Conservation (phyloP, 2,113 vertebrate species). For the Tor tambroides region DNA sequence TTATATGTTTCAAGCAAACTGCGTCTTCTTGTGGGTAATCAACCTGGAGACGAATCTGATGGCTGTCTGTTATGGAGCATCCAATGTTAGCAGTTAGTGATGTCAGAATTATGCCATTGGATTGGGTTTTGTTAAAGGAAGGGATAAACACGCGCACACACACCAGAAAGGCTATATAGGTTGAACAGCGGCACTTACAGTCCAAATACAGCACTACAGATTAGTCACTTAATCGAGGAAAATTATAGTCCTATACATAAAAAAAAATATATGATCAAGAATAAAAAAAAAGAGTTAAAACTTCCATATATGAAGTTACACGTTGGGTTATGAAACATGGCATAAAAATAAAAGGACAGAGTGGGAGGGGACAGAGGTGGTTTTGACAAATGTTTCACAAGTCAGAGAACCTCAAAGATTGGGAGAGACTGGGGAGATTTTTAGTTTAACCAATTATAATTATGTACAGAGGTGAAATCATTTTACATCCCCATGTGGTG, state of each 20-base stretch:
- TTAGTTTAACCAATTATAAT: too few species aligned
- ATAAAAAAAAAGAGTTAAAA: too few species aligned
- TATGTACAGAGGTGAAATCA: too few species aligned
- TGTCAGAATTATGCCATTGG: not conserved
- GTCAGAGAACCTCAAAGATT: too few species aligned
- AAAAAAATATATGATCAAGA: too few species aligned
- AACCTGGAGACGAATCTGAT: not conserved
- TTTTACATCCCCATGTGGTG: not conserved
- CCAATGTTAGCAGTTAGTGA: not conserved
- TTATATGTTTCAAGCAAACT: not conserved
- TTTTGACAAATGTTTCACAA: too few species aligned
- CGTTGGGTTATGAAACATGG: too few species aligned
- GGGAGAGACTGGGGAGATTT: too few species aligned
- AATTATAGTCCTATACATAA: too few species aligned
- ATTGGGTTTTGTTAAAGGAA: not conserved
- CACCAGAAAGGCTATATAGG: not conserved
- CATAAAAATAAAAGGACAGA: too few species aligned
- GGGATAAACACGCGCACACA: not conserved
- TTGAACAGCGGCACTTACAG: conserved; percentile 22
- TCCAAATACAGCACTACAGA: not conserved
- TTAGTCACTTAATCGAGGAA: not conserved
- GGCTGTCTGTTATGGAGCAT: not conserved
- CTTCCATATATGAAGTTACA: not conserved
- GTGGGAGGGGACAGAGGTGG: too few species aligned
- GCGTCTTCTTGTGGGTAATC: not conserved